phyloP scores from a whole-genome alignment of 2,888 invertebrate genomes.

The Dendrolimus houi region DNA sequence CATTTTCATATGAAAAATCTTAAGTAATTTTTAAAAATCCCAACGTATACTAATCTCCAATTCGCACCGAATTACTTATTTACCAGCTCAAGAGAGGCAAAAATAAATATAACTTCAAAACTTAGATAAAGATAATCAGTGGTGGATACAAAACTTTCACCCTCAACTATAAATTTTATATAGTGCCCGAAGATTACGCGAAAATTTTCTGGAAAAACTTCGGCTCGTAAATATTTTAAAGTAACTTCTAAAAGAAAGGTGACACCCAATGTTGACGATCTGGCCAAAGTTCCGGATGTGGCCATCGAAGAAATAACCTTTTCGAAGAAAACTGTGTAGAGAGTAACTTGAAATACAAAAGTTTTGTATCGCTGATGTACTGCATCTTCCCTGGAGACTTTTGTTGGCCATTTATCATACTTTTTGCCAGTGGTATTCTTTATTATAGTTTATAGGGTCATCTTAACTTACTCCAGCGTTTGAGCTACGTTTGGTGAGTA shows the following conservation, averaged over 20 bases:
- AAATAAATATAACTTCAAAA: constrained; percentile 28
- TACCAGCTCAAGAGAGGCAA: neutral
- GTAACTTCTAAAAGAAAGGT: constrained; percentile 62
- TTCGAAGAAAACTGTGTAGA: constrained; percentile 34
- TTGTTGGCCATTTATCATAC: constrained; percentile 27
- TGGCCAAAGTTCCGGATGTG: constrained; percentile 27
- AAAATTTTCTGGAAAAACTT: constrained; percentile 51
- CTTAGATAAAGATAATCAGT: constrained; percentile 42
- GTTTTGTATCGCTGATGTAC: constrained; percentile 44
- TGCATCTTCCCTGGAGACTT: constrained; percentile 29
- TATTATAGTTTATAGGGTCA: neutral
- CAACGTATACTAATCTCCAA: neutral
- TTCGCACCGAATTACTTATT: neutral
- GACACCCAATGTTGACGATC: constrained; percentile 65
- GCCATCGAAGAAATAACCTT: constrained; percentile 63
- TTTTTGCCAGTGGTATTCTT: constrained; percentile 4
- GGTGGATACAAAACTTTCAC: constrained; percentile 39
- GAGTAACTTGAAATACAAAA: constrained; percentile 63
- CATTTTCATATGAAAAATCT: too few relatives aligned
- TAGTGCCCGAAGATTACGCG: constrained; percentile 30
- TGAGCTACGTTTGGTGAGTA: neutral
- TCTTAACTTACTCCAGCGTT: neutral
- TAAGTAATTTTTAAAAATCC: too few relatives aligned
- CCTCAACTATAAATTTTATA: constrained; percentile 60
- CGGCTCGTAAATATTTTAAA: constrained; percentile 73